A percentile compares a stretch with the other conserved stretches of the same genome.
Evolutionary conservation across 2,113 vertebrate species (phyloP).

Genomic region (Centrocercus urophasianus): DNA sequence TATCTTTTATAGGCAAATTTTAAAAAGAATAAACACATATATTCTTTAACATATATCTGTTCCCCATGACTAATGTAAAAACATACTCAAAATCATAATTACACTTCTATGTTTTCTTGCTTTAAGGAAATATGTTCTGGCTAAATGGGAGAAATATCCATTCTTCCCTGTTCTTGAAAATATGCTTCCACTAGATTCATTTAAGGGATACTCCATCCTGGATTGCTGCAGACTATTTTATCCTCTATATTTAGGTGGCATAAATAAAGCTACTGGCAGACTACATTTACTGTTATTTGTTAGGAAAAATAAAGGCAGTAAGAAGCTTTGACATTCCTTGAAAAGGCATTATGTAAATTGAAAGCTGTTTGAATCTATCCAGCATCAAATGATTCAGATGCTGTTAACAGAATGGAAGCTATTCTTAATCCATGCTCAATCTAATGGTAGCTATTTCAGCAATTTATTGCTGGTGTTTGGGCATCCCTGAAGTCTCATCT

Average conservation of each 20-base stretch:
- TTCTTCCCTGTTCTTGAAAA: not conserved
- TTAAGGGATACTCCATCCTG: not conserved
- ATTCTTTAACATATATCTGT: not conserved
- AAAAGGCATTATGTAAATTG: not conserved
- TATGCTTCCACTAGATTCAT: not conserved
- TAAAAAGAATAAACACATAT: not conserved
- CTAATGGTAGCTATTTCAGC: not conserved
- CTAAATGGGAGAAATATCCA: not conserved
- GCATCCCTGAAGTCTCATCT: not conserved
- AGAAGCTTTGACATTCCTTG: constrained; percentile 1
- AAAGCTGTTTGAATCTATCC: not conserved
- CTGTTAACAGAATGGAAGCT: not conserved
- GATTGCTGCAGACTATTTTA: not conserved
- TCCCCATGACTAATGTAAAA: not conserved
- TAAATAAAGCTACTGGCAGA: not conserved
- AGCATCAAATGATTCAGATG: not conserved
- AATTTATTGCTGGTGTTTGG: not conserved
- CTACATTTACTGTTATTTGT: not conserved
- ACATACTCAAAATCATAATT: not conserved
- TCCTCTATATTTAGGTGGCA: not conserved
- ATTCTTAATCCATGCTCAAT: not conserved
- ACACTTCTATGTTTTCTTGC: not conserved
- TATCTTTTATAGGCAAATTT: not conserved
- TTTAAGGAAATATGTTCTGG: not conserved
- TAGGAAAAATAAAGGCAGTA: not conserved